Evolutionary conservation across 2,797 vertebrate species (phyloP).

Genomic region (Enteromius mattozi): DNA sequence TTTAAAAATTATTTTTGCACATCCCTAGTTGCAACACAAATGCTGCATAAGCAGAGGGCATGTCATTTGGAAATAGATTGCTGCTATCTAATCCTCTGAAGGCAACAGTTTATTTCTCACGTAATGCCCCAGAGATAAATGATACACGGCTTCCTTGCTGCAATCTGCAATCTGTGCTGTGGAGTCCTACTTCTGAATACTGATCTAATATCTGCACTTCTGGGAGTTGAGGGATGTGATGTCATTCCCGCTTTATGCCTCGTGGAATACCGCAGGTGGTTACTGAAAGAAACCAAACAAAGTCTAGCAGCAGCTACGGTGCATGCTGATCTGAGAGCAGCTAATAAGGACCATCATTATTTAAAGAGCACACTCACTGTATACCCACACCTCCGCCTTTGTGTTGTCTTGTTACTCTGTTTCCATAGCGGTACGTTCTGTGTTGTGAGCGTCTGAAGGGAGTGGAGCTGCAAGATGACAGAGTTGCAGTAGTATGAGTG

Average conservation of each 20-base stretch:
- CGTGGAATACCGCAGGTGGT: slow-evolving; percentile 30
- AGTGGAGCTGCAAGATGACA: slow-evolving; percentile 34
- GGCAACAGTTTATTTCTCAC: slow-evolving; percentile 45
- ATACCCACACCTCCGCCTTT: slow-evolving; percentile 33
- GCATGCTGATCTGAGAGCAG: slow-evolving; percentile 28
- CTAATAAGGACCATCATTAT: slow-evolving; percentile 25
- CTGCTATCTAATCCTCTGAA: slow-evolving; percentile 44
- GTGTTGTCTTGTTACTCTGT: slow-evolving; percentile 44
- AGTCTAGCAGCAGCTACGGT: background rate
- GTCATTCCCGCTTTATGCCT: background rate
- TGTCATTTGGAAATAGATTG: slow-evolving; percentile 33
- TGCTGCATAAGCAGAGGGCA: slow-evolving; percentile 13
- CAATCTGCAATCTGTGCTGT: slow-evolving; percentile 12
- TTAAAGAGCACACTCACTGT: slow-evolving; percentile 42
- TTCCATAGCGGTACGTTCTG: slow-evolving; percentile 28
- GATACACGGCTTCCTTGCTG: slow-evolving; percentile 11
- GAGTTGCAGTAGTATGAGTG: slow-evolving; percentile 36
- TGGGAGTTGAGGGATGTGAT: slow-evolving; percentile 24
- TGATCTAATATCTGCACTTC: slow-evolving; percentile 27
- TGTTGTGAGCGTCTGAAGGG: slow-evolving; percentile 38
- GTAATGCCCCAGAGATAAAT: slow-evolving; percentile 34
- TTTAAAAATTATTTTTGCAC: slow-evolving; percentile 12
- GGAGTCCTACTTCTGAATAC: slow-evolving; percentile 12
- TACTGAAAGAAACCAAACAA: slow-evolving; percentile 23
- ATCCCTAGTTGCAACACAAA: slow-evolving; percentile 9